A percentile compares a stretch with the other conserved stretches of the same genome.
These are phyloP conservation scores for Austrofundulus limnaeus DNA, from an alignment of 2,113 vertebrate genomes.

Conservation along the genomic window DNA sequence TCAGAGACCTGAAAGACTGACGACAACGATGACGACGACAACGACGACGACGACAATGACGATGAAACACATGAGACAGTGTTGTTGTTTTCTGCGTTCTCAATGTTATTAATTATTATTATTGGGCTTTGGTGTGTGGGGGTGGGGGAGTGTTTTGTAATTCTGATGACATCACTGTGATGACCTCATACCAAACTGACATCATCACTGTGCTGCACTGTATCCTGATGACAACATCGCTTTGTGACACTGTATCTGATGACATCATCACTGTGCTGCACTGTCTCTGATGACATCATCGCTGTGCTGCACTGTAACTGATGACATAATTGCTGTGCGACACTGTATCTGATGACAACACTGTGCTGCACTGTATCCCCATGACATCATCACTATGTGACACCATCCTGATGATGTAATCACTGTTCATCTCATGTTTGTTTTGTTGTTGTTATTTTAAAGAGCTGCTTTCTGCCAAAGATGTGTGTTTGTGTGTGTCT, in stretches of 20 bases:
- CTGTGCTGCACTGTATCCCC: constrained; percentile 67
- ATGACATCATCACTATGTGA: constrained; percentile 32
- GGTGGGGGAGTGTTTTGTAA: constrained; percentile 12
- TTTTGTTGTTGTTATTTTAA: constrained; percentile 12
- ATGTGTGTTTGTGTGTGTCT: neutral
- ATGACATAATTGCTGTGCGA: constrained; percentile 28
- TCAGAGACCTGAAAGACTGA: constrained; percentile 25
- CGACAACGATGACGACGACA: constrained; percentile 18
- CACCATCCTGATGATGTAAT: constrained; percentile 1
- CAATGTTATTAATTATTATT: constrained; percentile 30
- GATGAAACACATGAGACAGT: constrained; percentile 22
- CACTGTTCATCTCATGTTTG: constrained; percentile 17
- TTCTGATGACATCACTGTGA: constrained; percentile 66
- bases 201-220: constrained; percentile 9
- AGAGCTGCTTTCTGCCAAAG: constrained; percentile 57
- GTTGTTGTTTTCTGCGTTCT: constrained; percentile 39
- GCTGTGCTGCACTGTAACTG: too few species aligned
- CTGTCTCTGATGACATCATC: constrained; percentile 31
- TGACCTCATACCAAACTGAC: constrained; percentile 52
- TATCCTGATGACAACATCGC: too few species aligned
- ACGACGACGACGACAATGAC: constrained; percentile 9
- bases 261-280: constrained; percentile 20
- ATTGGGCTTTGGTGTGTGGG: constrained; percentile 16
- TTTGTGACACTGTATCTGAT: too few species aligned
- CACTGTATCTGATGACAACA: constrained; percentile 47